These are phyloP conservation scores for Magallana angulata DNA, from an alignment of 1,140 invertebrate genomes.

Conservation along the genomic window DNA sequence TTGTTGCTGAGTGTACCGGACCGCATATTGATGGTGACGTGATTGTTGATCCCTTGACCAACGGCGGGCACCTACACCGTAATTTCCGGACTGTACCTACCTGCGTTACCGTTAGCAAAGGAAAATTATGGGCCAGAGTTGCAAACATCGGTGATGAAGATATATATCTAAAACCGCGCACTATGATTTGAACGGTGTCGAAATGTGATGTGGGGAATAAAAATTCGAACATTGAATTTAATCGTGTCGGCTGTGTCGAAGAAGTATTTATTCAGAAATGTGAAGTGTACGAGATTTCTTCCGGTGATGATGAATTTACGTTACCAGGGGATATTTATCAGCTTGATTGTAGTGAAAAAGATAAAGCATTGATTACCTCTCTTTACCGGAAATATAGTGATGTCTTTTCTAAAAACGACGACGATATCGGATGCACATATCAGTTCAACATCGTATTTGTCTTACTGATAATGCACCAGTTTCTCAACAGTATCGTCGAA, in stretches of 20 bases:
- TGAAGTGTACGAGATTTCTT: neutral
- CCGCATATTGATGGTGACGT: conserved; percentile 22
- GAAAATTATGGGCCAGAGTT: neutral
- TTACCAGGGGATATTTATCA: neutral
- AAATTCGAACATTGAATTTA: neutral
- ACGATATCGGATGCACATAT: conserved; percentile 9
- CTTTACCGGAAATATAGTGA: conserved; percentile 25
- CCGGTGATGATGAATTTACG: neutral
- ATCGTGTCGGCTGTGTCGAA: neutral
- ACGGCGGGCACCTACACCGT: conserved; percentile 8
- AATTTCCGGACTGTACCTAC: conserved; percentile 2
- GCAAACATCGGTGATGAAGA: conserved; percentile 38
- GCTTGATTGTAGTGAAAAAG: conserved; percentile 27
- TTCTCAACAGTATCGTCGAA: no score
- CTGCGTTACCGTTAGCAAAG: neutral
- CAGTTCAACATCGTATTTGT: conserved; percentile 7
- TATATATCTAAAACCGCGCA: conserved; percentile 33
- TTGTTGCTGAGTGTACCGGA: conserved; percentile 19
- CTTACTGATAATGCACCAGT: neutral
- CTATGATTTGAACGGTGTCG: neutral
- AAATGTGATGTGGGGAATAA: neutral
- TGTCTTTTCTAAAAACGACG: conserved; percentile 10
- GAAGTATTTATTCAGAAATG: conserved; percentile 4
- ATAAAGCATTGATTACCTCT: neutral
- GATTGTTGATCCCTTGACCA: conserved; percentile 34